Base-by-base conservation (phyloP, 2,888 invertebrate species). In the Drosophila koepferae region DNA sequence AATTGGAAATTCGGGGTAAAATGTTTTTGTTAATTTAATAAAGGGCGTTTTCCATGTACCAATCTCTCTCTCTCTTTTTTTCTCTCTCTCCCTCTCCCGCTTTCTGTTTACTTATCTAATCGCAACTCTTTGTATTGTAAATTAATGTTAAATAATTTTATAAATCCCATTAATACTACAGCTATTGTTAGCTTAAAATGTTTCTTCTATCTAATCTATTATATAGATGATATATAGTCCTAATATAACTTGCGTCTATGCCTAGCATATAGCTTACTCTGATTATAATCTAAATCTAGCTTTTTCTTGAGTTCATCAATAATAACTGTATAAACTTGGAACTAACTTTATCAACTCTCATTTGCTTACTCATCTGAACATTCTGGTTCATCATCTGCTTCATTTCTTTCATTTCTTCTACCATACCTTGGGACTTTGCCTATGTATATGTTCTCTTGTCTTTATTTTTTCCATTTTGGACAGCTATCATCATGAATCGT, bases 11-110 rank as follows among this genome's bases (percentile, higher is more conserved):
- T 20, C 20, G 20, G 20, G 20, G 20, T 20, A 20, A 2, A 20
- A 20, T 20, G 20, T 6, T 28, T 28, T n/a, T 49, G 10, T 12
- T 31, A 34, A 31, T n/a, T n/a, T 49, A 85, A 72, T 77, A 72
- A 63, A 79, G 68, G 51, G 9, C 64, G 64, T 44, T 7, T 28
- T 40, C 44, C 48, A 23, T 53, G 16, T 5, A 23, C 10, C 23
- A 54, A 38, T 54, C 31, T 51, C 1, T 49, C 18, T 51, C 3
- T 46, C 20, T 44, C 5, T 44, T 10, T 20, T 10, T 44, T 9
- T 18, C 23, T 48, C 12, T 23, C 1, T 46, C 9, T 28, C 38
- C 12, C 18, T 20, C 1, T 6, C 12, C 12, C 14, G 12, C 14
- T 6, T 6, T 14, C 44, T 46, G 14, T 14, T 46, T 4, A 3